These are phyloP conservation scores for Pogonophryne albipinna DNA, from an alignment of 2,797 vertebrate species.

Conservation along the genomic window DNA sequence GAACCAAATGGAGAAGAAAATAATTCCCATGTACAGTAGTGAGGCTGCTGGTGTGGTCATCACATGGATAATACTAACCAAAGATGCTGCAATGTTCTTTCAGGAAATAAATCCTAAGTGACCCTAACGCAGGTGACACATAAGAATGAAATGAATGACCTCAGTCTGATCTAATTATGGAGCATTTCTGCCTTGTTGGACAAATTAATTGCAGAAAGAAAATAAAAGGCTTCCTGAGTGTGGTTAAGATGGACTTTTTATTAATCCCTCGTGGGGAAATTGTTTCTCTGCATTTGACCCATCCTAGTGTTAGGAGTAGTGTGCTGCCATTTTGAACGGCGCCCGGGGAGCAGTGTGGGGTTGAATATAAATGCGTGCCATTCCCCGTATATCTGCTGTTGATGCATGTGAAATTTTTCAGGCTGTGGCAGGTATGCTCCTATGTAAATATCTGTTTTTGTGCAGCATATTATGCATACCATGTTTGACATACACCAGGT, in stretches of 20 bases:
- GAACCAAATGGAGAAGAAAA: background rate
- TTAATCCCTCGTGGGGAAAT: too few relatives aligned
- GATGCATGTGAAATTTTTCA: conserved; percentile 9
- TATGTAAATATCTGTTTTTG: conserved; percentile 5
- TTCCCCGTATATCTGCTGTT: background rate
- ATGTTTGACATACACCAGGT: background rate
- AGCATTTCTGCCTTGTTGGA: background rate
- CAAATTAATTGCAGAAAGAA: background rate
- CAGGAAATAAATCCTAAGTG: background rate
- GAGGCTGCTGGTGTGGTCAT: background rate
- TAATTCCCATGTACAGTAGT: background rate
- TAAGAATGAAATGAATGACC: background rate
- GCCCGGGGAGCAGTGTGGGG: too few relatives aligned
- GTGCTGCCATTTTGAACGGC: too few relatives aligned
- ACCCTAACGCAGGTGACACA: background rate
- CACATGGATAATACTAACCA: background rate
- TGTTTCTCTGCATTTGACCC: too few relatives aligned
- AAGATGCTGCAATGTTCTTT: background rate
- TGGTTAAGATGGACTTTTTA: too few relatives aligned
- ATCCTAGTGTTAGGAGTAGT: too few relatives aligned
- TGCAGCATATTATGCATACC: conserved; percentile 3
- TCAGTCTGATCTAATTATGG: background rate
- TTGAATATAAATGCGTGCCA: background rate
- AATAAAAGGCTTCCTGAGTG: background rate
- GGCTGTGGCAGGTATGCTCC: conserved; percentile 16